A percentile compares a stretch with the other conserved stretches of the same genome.
Evolutionary conservation across 2,797 vertebrate species (phyloP).

Genomic region (Hemitrygon akajei): DNA sequence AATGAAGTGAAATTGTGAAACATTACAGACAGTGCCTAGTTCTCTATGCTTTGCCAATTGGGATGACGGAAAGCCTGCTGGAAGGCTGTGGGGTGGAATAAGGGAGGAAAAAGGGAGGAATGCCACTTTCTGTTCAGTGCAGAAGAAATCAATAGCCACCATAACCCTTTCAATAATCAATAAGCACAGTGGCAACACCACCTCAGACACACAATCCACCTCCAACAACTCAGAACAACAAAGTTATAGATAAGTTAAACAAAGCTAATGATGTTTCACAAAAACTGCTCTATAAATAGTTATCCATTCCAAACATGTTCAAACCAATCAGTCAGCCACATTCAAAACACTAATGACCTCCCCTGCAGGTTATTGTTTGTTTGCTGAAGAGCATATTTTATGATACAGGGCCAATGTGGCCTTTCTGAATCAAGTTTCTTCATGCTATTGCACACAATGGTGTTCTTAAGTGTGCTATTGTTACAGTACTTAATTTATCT

Average conservation of each 20-base stretch:
- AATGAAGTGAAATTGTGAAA: neutral
- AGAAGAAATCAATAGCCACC: neutral
- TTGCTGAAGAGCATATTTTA: neutral
- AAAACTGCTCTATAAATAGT: neutral
- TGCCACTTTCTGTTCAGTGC: neutral
- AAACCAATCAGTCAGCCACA: neutral
- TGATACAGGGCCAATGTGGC: neutral
- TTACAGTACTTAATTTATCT: neutral
- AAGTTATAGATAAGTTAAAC: slow-evolving; percentile 6
- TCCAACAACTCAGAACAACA: neutral
- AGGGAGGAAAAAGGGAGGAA: neutral
- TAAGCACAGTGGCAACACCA: neutral
- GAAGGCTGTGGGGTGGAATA: neutral
- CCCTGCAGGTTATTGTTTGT: neutral
- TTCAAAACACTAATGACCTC: neutral
- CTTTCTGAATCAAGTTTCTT: neutral
- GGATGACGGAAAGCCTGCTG: neutral
- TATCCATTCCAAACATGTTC: neutral
- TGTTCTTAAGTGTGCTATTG: neutral
- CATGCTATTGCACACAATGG: neutral
- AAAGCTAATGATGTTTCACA: neutral
- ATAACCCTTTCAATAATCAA: neutral
- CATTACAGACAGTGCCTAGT: neutral
- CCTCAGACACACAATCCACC: neutral
- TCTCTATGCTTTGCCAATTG: neutral